These are phyloP conservation scores for Drosophila sproati DNA, from an alignment of 1,140 invertebrate species.

Conservation along the genomic window DNA sequence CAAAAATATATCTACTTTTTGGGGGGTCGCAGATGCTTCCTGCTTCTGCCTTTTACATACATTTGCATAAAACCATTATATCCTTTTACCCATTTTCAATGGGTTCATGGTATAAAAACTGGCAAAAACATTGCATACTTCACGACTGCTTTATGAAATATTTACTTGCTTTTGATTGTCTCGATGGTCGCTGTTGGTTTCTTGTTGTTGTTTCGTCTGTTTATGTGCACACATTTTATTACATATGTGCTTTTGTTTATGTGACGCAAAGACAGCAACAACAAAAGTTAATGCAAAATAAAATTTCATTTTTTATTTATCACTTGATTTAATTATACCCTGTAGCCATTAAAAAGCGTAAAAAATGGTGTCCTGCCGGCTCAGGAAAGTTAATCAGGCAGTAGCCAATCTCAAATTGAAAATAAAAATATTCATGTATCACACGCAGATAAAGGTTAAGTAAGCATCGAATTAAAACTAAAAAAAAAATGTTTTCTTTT, in stretches of 20 bases:
- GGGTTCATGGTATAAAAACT: neutral
- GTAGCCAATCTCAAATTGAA: no score
- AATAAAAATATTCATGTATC: no score
- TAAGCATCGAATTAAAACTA: no score
- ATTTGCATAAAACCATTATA: no score
- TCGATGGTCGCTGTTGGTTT: slow-evolving; percentile 39
- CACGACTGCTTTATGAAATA: slow-evolving; percentile 72
- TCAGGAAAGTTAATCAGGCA: no score
- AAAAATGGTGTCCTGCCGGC: no score
- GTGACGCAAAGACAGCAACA: slow-evolving; percentile 48
- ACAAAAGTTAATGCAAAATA: slow-evolving; percentile 76
- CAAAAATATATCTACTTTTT: no score
- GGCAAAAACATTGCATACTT: slow-evolving; percentile 40
- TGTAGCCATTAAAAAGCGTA: neutral
- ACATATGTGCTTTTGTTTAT: slow-evolving; percentile 73
- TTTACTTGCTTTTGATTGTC: slow-evolving; percentile 77
- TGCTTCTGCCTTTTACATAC: no score
- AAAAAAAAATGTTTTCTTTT: no score
- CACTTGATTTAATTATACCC: slow-evolving; percentile 29
- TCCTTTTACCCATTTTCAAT: no score
- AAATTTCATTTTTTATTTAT: slow-evolving; percentile 77
- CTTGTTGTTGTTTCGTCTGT: slow-evolving; percentile 42
- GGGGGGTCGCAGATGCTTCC: no score
- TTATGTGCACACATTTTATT: slow-evolving; percentile 80
- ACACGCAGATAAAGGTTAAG: no score